These are phyloP conservation scores for Tolypeutes matacus DNA, from an alignment of 2,797 vertebrate genomes.

Conservation along the genomic window DNA sequence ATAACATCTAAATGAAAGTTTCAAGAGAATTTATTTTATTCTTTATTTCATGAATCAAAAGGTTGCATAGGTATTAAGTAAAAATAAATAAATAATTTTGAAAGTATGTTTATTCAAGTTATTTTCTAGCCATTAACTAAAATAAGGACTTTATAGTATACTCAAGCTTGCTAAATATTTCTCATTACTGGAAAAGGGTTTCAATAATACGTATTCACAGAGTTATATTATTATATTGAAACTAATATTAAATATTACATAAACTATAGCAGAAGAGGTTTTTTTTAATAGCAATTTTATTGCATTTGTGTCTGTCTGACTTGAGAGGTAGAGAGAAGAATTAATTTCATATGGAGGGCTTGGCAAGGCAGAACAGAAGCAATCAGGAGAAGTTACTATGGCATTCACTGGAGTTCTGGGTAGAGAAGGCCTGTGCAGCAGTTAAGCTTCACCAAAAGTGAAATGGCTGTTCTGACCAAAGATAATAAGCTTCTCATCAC, in stretches of 20 bases:
- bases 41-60: constrained; percentile 60
- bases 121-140: constrained; percentile 59
- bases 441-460: background rate
- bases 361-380: background rate
- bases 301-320: constrained; percentile 39
- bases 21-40: constrained; percentile 26
- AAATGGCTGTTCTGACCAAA: background rate
- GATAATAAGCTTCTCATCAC: background rate
- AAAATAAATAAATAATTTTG: constrained; percentile 54
- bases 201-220: background rate
- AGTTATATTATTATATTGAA: background rate
- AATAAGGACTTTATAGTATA: constrained; percentile 38
- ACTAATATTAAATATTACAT: constrained; percentile 3
- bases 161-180: constrained; percentile 37
- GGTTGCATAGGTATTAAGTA: constrained; percentile 56
- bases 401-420: background rate
- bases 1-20: background rate
- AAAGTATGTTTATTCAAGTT: constrained; percentile 47
- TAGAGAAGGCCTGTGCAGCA: background rate
- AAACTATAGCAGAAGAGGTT: background rate
- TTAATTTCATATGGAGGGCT: background rate
- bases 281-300: background rate
- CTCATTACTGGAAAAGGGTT: constrained; percentile 13
- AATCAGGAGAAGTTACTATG: background rate
- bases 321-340: background rate